A percentile compares a stretch with the other conserved stretches of the same genome.
Evolutionary conservation across 2,888 invertebrate genomes (phyloP).

Genomic region (Drosophila greeni): DNA sequence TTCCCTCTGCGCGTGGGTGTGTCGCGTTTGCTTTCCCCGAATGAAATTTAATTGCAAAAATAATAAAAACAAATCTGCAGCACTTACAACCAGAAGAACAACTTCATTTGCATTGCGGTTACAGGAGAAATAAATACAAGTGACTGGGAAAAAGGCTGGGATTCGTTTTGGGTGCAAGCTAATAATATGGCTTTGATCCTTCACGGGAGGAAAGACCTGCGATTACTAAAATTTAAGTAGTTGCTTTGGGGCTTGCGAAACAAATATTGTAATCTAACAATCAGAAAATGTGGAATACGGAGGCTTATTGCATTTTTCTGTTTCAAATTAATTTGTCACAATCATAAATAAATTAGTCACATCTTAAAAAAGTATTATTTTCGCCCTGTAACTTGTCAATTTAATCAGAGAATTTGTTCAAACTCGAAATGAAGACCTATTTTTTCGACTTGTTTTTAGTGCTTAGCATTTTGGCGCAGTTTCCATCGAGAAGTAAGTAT

Average conservation of each 20-base stretch:
- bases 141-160: not conserved
- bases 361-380: not conserved
- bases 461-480: not conserved
- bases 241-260: too few species aligned
- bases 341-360: not conserved
- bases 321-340: not conserved
- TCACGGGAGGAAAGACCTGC: too few species aligned
- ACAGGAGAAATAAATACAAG: slow-evolving; percentile 14
- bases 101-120: slow-evolving; percentile 31
- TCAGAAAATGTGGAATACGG: too few species aligned
- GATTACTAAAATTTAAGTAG: not conserved
- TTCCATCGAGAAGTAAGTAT: not conserved
- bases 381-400: too few species aligned
- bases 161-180: not conserved
- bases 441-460: not conserved
- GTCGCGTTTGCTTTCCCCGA: slow-evolving; percentile 35
- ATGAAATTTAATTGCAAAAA: slow-evolving; percentile 69
- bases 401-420: too few species aligned
- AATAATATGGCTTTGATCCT: not conserved
- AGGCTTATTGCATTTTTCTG: not conserved
- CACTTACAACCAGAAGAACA: slow-evolving; percentile 3
- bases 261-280: too few species aligned
- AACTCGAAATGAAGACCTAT: not conserved
- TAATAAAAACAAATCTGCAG: slow-evolving; percentile 44
- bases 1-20: slow-evolving; percentile 31